phyloP scores from a whole-genome alignment of 2,113 vertebrate species.

The Dinomys branickii region DNA sequence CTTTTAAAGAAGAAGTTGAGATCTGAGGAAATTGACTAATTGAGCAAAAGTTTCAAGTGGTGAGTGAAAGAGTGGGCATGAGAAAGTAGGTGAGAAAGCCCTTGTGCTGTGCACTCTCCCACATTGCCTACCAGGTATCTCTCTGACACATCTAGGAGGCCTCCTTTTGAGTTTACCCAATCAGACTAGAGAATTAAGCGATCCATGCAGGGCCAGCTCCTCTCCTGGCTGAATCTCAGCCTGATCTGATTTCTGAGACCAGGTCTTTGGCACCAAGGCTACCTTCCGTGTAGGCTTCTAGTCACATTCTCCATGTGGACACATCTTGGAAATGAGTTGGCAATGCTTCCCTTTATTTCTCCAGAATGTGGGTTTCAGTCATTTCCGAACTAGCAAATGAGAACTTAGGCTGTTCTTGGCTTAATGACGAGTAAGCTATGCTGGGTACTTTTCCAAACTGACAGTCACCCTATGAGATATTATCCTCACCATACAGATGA shows the following conservation, averaged over 20 bases:
- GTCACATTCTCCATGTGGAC: neutral
- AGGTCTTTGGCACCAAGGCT: neutral
- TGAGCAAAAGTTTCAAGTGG: neutral
- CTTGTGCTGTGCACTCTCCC: rapidly evolving
- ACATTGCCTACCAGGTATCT: rapidly evolving
- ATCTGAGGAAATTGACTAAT: neutral
- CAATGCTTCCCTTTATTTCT: neutral
- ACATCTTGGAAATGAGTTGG: neutral
- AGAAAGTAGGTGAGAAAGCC: rapidly evolving
- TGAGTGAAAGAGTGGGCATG: neutral
- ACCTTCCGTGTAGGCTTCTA: neutral
- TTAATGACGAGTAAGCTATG: neutral
- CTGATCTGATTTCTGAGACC: neutral
- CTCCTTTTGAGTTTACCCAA: neutral
- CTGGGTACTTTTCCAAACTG: neutral
- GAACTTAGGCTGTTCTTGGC: neutral
- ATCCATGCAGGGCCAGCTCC: rapidly evolving
- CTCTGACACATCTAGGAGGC: rapidly evolving
- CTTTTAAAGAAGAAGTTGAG: neutral
- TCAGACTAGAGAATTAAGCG: neutral
- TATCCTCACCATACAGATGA: neutral
- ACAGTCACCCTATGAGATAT: neutral
- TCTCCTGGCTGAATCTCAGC: neutral
- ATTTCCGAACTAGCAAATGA: neutral
- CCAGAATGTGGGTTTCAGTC: neutral